Evolutionary conservation across 2,888 invertebrate genomes (phyloP).

Genomic region (Eupithecia vulgata): DNA sequence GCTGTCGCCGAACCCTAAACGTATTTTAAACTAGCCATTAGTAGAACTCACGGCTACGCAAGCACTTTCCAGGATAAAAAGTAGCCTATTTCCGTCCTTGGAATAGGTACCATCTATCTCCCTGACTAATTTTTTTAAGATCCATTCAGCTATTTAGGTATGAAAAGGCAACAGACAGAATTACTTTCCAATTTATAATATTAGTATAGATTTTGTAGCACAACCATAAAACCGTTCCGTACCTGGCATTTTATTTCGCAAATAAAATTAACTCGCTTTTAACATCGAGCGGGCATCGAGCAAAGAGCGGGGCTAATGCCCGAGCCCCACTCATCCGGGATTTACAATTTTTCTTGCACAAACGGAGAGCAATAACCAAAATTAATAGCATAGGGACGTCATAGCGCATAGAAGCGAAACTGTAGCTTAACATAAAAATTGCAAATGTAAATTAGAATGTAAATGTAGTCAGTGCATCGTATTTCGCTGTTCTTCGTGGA

Average conservation of each 20-base stretch:
- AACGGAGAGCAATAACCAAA: slow-evolving; percentile 20
- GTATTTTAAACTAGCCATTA: too few species aligned
- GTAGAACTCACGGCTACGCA: too few species aligned
- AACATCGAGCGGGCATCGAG: slow-evolving; percentile 41
- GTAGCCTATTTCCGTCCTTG: too few species aligned
- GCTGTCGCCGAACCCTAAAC: too few species aligned
- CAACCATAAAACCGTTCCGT: slow-evolving; percentile 26
- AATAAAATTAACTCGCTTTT: slow-evolving; percentile 43
- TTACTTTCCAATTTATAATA: too few species aligned
- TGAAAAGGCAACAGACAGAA: too few species aligned
- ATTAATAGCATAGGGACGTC: slow-evolving; percentile 7
- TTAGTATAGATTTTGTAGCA: neutral
- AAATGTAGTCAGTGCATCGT: slow-evolving; percentile 5
- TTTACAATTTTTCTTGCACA: slow-evolving; percentile 39
- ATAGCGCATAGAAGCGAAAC: neutral
- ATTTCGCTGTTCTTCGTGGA: neutral
- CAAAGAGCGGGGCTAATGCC: slow-evolving; percentile 36
- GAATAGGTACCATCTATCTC: too few species aligned
- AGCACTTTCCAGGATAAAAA: too few species aligned
- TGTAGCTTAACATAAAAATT: neutral
- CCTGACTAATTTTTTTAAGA: too few species aligned
- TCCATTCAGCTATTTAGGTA: too few species aligned
- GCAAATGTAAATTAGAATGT: neutral
- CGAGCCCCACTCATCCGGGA: slow-evolving; percentile 37
- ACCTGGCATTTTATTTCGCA: slow-evolving; percentile 31